These are phyloP conservation scores for Branchellion lobata DNA, from an alignment of 2,888 invertebrate species.

Conservation along the genomic window DNA sequence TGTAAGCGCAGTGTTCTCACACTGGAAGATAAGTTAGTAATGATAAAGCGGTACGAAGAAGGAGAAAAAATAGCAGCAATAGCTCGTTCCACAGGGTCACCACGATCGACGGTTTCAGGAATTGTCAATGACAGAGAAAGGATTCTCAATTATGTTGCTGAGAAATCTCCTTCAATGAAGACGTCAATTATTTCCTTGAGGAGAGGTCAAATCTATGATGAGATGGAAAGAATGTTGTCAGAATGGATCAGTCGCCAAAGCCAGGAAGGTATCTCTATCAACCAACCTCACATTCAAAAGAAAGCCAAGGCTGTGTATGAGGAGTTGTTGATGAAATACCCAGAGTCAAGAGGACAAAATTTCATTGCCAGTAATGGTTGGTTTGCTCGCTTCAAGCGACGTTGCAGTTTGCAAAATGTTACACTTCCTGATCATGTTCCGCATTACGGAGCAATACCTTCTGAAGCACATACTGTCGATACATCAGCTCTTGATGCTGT, in stretches of 20 bases:
- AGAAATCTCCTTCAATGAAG: not conserved
- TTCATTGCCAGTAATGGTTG: constrained; percentile 11
- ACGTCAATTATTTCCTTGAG: not conserved
- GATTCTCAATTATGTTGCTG: not conserved
- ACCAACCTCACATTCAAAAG: not conserved
- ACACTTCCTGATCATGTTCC: not conserved
- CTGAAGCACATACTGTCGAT: not conserved
- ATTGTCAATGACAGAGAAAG: not conserved
- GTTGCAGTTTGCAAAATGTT: not conserved
- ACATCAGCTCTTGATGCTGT: not conserved
- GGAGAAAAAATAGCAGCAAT: not conserved
- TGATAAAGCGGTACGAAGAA: not conserved
- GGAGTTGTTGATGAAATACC: not conserved
- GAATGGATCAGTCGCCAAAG: not conserved
- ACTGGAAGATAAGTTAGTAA: not conserved
- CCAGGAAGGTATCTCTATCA: not conserved
- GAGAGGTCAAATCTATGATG: constrained; percentile 4
- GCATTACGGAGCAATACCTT: not conserved
- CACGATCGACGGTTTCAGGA: not conserved
- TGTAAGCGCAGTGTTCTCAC: constrained; percentile 2
- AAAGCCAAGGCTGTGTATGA: not conserved
- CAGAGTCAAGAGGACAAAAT: not conserved
- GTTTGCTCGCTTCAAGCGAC: constrained; percentile 4
- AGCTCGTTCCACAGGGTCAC: not conserved
- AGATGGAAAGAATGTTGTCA: not conserved